Evolutionary conservation across 2,113 vertebrate genomes (phyloP), one percentile per base, ranked within the genome.

Genomic region (Ahaetulla prasina): DNA sequence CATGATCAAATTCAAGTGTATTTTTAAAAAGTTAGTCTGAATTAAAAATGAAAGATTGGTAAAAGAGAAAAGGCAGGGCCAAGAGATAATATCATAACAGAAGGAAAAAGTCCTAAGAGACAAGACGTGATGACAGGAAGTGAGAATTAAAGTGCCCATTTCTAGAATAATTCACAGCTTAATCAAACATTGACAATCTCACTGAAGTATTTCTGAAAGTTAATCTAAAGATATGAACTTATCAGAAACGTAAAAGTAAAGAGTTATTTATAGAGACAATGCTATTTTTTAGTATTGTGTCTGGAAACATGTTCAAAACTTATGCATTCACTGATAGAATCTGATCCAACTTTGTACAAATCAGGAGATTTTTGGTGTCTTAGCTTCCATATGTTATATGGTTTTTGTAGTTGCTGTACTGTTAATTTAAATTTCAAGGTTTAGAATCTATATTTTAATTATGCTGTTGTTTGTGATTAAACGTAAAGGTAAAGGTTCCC

Each of bases 221-320:
- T 11, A 47, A 90, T 92, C 89, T 68, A 23, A 87, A 95, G 53
- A 95, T 49, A 85, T 95, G 80, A 94, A 95, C 90, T 84, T 94
- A 94, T 85, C 55, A 39, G 39, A n/a, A 45, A 53, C 9, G 92
- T 85, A 92, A 84, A 86, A 47, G 2, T 68, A 68, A 94, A 92
- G 52, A 90, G 84, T 91, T 92, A 89, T 49, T 90, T 35, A 22
- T 45, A 27, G 39, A 85, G 87, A 88, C 90, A 93, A 55, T 85
- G 53, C 49, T 52, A 30, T 90, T 92, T 60, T 63, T 92, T 94
- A 25, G 52, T 27, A 53, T 80, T n/a, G 7, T 8, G 91, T 90
- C 39, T 68, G 86, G 85, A 60, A 92, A 91, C 91, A 94, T 92
- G 94, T 95, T 94, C 95, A 97, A 90, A 89, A 84, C 80, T 89